Evolutionary conservation across 2,113 vertebrate species (phyloP).

Genomic region (Natator depressus): DNA sequence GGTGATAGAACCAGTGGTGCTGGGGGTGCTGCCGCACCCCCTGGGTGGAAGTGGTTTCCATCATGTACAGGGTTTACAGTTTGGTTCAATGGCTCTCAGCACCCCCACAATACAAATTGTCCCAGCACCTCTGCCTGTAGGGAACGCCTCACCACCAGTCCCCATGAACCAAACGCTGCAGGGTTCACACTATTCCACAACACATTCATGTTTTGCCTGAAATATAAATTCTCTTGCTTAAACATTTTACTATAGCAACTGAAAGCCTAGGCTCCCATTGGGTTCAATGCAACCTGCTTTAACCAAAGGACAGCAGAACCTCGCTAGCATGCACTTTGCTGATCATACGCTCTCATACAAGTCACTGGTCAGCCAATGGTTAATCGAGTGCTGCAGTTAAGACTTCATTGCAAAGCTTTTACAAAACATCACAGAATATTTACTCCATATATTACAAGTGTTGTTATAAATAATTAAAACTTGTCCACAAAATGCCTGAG

Average conservation of each 20-base stretch:
- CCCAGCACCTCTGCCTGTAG: neutral
- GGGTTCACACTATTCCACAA: neutral
- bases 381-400: neutral
- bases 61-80: too few species aligned
- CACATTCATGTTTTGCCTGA: neutral
- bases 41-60: too few species aligned
- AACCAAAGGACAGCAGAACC: neutral
- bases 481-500: neutral
- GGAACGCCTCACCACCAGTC: fast-evolving
- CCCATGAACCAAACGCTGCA: neutral
- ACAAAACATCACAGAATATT: neutral
- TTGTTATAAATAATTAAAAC: neutral
- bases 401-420: neutral
- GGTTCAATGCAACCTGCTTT: neutral
- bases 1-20: too few species aligned
- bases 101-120: too few species aligned
- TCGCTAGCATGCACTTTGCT: neutral
- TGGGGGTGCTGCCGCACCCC: too few species aligned
- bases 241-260: neutral
- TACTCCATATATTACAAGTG: neutral
- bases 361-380: neutral
- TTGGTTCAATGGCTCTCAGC: too few species aligned
- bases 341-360: fast-evolving
- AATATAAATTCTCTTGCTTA: neutral
- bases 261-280: neutral